Percentiles rank a stretch among this genome's conserved stretches.
Conservation (phyloP, 2,797 vertebrate genomes). For the Oryzias dopingdopingensis region DNA sequence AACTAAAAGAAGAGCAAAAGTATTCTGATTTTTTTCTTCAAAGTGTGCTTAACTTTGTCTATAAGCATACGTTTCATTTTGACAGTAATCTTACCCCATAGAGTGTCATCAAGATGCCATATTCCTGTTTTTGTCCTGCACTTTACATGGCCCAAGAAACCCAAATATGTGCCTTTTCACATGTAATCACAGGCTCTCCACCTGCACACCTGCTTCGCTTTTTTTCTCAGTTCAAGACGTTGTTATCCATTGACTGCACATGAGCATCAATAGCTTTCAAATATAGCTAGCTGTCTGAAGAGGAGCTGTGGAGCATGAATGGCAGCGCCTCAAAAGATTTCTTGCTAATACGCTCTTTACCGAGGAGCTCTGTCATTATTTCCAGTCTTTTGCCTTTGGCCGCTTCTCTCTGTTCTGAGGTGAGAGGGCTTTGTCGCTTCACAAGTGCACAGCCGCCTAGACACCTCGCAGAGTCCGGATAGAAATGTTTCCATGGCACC, state of each 20-base stretch:
- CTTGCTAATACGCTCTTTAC: slow-evolving; percentile 62
- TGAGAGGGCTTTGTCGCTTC: slow-evolving; percentile 69
- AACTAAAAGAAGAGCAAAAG: not conserved
- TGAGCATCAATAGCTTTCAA: slow-evolving; percentile 77
- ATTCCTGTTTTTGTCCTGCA: slow-evolving; percentile 13
- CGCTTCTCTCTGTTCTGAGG: slow-evolving; percentile 64
- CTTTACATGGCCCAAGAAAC: slow-evolving; percentile 9
- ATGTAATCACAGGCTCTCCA: slow-evolving; percentile 23
- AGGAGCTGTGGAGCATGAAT: slow-evolving; percentile 73
- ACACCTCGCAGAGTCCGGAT: slow-evolving; percentile 56
- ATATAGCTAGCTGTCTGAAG: slow-evolving; percentile 75
- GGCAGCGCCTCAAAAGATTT: slow-evolving; percentile 71
- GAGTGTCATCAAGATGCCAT: slow-evolving; percentile 17
- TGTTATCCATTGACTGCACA: slow-evolving; percentile 77
- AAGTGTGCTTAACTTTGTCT: too few relatives aligned
- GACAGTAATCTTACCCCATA: slow-evolving; percentile 11
- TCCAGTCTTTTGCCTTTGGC: slow-evolving; percentile 68
- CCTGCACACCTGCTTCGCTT: slow-evolving; percentile 38
- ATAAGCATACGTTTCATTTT: too few relatives aligned
- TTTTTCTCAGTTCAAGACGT: slow-evolving; percentile 73
- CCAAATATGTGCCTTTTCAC: slow-evolving; percentile 29
- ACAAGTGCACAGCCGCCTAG: slow-evolving; percentile 46
- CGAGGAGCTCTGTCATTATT: slow-evolving; percentile 64
- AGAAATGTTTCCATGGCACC: slow-evolving; percentile 70
- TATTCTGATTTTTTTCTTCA: slow-evolving; percentile 5